Percentiles rank a stretch among this genome's conserved stretches.
phyloP scores from a whole-genome alignment of 2,797 vertebrate genomes.

The Enteromius trimaculatus region DNA sequence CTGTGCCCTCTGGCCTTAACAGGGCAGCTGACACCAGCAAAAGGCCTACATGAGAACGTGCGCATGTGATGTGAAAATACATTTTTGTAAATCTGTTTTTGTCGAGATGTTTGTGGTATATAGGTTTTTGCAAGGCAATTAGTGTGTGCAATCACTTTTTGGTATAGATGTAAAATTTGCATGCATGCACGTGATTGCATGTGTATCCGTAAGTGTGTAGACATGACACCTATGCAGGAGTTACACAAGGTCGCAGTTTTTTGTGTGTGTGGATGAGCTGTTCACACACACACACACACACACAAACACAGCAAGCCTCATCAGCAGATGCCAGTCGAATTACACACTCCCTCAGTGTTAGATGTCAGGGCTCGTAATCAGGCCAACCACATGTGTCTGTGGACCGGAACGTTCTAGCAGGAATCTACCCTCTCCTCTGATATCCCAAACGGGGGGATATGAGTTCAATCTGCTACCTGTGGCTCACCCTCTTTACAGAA shows the following conservation, averaged over 20 bases:
- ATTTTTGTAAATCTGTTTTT: neutral
- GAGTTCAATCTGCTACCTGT: conserved; percentile 47
- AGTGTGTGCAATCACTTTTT: neutral
- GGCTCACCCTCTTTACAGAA: conserved; percentile 44
- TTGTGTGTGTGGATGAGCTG: neutral
- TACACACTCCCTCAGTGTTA: conserved; percentile 51
- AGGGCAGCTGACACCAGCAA: conserved; percentile 27
- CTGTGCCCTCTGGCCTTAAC: conserved; percentile 39
- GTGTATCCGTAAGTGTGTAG: neutral
- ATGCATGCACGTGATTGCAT: neutral
- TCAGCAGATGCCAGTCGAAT: conserved; percentile 48
- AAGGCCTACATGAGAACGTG: neutral
- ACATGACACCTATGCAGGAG: conserved; percentile 32
- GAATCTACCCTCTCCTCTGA: conserved; percentile 44
- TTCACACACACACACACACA: conserved; percentile 7
- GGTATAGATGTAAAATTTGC: neutral
- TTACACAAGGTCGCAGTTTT: conserved; percentile 47
- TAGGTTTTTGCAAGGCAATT: neutral
- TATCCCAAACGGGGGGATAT: conserved; percentile 29
- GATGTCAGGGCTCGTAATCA: conserved; percentile 49
- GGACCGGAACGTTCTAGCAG: conserved; percentile 33
- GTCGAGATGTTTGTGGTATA: neutral
- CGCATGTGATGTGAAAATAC: neutral
- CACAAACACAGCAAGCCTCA: neutral
- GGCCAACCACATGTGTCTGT: conserved; percentile 43